Conservation (phyloP, 2,888 invertebrate genomes). For the Drosophila siamana region DNA sequence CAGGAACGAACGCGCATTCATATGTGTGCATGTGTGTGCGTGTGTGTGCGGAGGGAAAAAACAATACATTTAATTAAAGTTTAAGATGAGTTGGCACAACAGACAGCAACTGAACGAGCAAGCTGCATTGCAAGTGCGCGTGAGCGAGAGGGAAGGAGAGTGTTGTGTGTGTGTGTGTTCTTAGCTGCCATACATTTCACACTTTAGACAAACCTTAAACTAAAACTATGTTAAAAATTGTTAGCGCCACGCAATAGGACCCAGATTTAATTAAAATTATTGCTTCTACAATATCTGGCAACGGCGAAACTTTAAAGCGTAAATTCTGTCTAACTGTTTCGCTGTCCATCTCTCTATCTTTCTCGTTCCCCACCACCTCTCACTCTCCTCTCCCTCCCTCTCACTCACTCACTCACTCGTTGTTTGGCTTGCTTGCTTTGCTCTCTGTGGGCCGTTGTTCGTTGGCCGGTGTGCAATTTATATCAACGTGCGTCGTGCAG, state of each 20-base stretch:
- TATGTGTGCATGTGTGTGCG: constrained; percentile 15
- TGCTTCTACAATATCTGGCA: constrained; percentile 67
- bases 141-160: background rate
- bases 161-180: too few species aligned
- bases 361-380: background rate
- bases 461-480: constrained; percentile 56
- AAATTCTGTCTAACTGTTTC: constrained; percentile 57
- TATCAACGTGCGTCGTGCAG: constrained; percentile 50
- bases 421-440: too few species aligned
- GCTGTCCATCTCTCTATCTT: constrained; percentile 18
- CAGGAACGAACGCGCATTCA: constrained; percentile 2
- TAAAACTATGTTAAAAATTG: constrained; percentile 67
- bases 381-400: too few species aligned
- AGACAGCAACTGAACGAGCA: constrained; percentile 24
- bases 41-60: constrained; percentile 47
- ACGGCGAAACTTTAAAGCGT: constrained; percentile 69
- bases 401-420: background rate
- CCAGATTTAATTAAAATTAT: constrained; percentile 79
- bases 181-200: constrained; percentile 44
- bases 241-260: constrained; percentile 53
- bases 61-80: constrained; percentile 81
- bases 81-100: constrained; percentile 74
- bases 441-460: constrained; percentile 8
- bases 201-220: constrained; percentile 50
- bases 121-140: background rate